Evolutionary conservation across 92 coral and sea anemone genomes (phyloP).

Genomic region (Actinostola sp.): DNA sequence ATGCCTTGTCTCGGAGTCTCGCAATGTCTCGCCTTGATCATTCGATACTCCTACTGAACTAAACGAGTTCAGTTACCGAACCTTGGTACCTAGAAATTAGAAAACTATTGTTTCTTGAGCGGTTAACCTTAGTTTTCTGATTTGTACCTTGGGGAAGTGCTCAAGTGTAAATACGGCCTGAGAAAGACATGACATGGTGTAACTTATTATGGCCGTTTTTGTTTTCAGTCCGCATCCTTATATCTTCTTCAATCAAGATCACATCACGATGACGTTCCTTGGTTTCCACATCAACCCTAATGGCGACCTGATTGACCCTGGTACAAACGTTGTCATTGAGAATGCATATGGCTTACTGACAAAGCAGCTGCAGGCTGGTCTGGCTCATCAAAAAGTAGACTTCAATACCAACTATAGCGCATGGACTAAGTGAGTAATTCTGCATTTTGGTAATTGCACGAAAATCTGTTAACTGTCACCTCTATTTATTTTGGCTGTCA

Average conservation of each 20-base stretch:
- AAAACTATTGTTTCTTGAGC: no score
- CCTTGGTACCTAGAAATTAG: no score
- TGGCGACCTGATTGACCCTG: conserved; percentile 74
- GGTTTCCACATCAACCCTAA: conserved; percentile 65
- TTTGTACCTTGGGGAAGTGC: no score
- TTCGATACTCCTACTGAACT: no score
- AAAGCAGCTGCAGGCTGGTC: conserved; percentile 54
- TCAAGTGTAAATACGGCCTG: no score
- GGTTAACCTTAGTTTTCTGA: no score
- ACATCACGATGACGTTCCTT: conserved; percentile 76
- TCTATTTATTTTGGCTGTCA: no score
- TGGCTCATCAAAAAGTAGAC: conserved; percentile 64
- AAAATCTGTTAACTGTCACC: no score
- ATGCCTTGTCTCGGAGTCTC: no score
- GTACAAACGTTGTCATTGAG: conserved; percentile 26
- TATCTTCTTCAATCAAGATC: conserved; percentile 83
- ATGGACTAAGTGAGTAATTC: conserved; percentile 52
- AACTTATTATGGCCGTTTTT: background rate
- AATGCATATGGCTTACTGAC: conserved; percentile 49
- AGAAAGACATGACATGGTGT: background rate
- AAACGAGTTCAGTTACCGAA: no score
- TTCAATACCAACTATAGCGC: conserved; percentile 52
- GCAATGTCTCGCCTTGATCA: no score
- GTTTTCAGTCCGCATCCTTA: conserved; percentile 82
- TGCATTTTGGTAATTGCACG: background rate